Evolutionary conservation across 1,140 invertebrate species (phyloP), one percentile per base, ranked within the genome.

Genomic region (Tetragonula clypearis): DNA sequence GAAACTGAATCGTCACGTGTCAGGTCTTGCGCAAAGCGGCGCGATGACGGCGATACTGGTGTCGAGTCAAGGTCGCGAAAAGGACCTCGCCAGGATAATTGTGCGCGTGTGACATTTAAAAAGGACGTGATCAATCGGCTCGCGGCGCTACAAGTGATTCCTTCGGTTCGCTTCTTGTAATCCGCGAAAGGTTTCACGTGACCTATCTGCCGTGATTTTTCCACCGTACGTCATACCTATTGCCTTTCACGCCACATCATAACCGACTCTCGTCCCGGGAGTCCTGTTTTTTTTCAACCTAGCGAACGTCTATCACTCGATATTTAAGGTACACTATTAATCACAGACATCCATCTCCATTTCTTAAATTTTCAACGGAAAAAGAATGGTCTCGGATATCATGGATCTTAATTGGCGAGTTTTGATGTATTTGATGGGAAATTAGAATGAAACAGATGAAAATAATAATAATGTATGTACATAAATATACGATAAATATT

Each of bases 71-170:
- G 81, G 74, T 69, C 72, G 74, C 17, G 53, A 60, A 83, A 77
- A 69, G 55, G 17, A 77, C 12, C 53, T 49, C 73, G 55, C 8
- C 14, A 30, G 53, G 53, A 76, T 69, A 76, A 76, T 76, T 53
- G 4, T n/a, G 53, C 55, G 76, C 21, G 23, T 60, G 71, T 82
- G 82, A 84, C 82, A 84, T 84, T 84, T 84, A 84, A 62, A 35
- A 71, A n/a, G 72, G 9, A 60, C 14, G 62, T 77, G 81, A 56
- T 83, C 35, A 6, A 23, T 19, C 9, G n/a, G 14, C 56, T 49
- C 21, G 19, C 2, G 11, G 14, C 41, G 65, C 49, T 6, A 49
- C 82, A 79, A 66, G 82, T 84, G 76, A 84, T 71, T 30, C 56
- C 30, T 69, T 14, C 4, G 14, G n/a, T 58, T 26, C n/a, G 71